Evolutionary conservation across 2,888 invertebrate species (phyloP).

Genomic region (Nomada hirtipes): DNA sequence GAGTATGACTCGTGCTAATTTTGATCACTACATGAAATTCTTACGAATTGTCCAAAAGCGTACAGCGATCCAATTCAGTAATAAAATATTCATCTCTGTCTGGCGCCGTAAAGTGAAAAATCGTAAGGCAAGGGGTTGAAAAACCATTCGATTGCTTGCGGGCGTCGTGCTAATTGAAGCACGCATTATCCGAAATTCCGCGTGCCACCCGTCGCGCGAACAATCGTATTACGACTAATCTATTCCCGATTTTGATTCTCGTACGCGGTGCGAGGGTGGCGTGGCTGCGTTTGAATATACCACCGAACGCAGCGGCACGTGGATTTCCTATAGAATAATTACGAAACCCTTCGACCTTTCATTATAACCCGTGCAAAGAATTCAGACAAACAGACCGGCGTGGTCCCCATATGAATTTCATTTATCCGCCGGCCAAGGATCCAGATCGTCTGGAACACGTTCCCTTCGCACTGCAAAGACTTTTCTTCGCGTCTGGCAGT

Average conservation of each 20-base stretch:
- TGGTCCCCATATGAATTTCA: slow-evolving; percentile 43
- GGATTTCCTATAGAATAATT: slow-evolving; percentile 47
- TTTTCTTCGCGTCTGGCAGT: slow-evolving; percentile 30
- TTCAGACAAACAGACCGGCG: slow-evolving; percentile 7
- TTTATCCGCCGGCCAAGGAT: slow-evolving; percentile 31
- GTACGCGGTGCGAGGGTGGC: background rate
- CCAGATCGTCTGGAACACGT: slow-evolving; percentile 41
- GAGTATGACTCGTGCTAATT: background rate
- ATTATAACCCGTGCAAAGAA: slow-evolving; percentile 46
- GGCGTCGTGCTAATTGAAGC: slow-evolving; percentile 16
- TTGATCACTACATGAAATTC: background rate
- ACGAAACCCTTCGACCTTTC: slow-evolving; percentile 34
- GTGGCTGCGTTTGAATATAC: slow-evolving; percentile 7
- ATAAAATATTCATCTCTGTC: background rate
- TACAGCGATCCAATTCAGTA: too few relatives aligned
- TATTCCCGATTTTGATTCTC: slow-evolving; percentile 22
- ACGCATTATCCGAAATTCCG: slow-evolving; percentile 23
- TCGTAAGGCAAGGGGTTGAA: background rate
- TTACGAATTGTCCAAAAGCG: background rate
- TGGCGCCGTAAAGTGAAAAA: background rate
- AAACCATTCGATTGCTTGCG: background rate
- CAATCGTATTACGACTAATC: slow-evolving; percentile 14
- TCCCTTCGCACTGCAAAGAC: slow-evolving; percentile 4
- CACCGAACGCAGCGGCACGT: slow-evolving; percentile 27
- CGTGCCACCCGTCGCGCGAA: background rate